Percentiles rank a stretch among this genome's conserved stretches.
These are phyloP conservation scores for Nasonia longicornis DNA, from an alignment of 1,140 invertebrate species.

Conservation along the genomic window DNA sequence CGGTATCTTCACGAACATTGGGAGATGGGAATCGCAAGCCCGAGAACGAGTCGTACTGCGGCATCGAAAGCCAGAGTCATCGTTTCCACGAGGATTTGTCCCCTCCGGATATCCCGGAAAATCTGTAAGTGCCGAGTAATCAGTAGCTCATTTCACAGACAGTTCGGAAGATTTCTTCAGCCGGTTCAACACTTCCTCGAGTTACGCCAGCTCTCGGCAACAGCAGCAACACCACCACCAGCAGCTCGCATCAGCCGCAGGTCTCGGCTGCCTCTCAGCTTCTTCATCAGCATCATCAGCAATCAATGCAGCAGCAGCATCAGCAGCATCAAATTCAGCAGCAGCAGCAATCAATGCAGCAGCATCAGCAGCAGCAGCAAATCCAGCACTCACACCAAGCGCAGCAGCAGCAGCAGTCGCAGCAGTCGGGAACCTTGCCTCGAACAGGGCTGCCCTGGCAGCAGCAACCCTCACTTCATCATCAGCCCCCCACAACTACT, in stretches of 20 bases:
- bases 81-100: not conserved
- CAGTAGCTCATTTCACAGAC: conserved; percentile 70
- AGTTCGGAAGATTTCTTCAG: conserved; percentile 71
- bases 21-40: not conserved
- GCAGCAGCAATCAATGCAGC: conserved; percentile 38
- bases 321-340: conserved; percentile 53
- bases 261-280: conserved; percentile 34
- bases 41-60: not conserved
- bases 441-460: conserved; percentile 69
- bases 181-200: conserved; percentile 69
- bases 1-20: not conserved
- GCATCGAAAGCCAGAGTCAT: not conserved
- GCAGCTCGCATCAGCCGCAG: conserved; percentile 50
- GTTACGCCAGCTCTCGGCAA: conserved; percentile 64
- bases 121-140: conserved; percentile 61
- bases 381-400: conserved; percentile 50
- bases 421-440: conserved; percentile 61
- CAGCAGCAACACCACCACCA: conserved; percentile 49
- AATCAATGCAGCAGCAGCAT: conserved; percentile 61
- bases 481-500: conserved; percentile 67
- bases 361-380: conserved; percentile 49
- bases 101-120: conserved; percentile 18
- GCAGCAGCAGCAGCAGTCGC: conserved; percentile 56
- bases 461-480: conserved; percentile 69
- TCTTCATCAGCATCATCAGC: conserved; percentile 31